These are phyloP conservation scores for Lycorma delicatula DNA, from an alignment of 1,140 invertebrate species.

Conservation along the genomic window DNA sequence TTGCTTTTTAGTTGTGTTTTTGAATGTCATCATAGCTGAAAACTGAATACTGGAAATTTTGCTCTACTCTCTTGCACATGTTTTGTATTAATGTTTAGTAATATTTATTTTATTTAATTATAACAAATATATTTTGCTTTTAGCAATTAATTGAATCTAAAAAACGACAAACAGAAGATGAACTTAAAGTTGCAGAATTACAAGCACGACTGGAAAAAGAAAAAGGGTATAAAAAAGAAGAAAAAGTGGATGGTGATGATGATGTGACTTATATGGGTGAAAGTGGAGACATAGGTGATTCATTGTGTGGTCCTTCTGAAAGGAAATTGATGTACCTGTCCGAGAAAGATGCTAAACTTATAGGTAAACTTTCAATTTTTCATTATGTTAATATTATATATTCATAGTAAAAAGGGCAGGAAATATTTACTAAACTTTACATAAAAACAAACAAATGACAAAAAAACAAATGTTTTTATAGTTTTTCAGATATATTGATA, in stretches of 20 bases:
- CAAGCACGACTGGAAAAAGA: constrained; percentile 9
- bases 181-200: constrained; percentile 15
- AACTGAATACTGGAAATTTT: no score
- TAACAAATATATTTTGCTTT: no score
- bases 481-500: no score
- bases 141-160: constrained; percentile 57
- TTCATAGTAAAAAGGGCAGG: neutral
- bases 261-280: constrained; percentile 50
- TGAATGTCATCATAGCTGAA: no score
- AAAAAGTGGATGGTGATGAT: constrained; percentile 38
- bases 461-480: no score
- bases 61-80: neutral
- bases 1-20: no score
- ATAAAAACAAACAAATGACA: no score
- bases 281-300: constrained; percentile 39
- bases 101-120: neutral
- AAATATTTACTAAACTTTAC: no score
- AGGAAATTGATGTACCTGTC: constrained; percentile 34
- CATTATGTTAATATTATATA: constrained; percentile 10
- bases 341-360: constrained; percentile 51
- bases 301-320: constrained; percentile 16
- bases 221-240: neutral
- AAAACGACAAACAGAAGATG: constrained; percentile 44
- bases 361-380: constrained; percentile 37
- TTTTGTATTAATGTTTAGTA: neutral